Evolutionary conservation across 2,888 invertebrate species (phyloP).

Genomic region (Sminthurinus aureus): DNA sequence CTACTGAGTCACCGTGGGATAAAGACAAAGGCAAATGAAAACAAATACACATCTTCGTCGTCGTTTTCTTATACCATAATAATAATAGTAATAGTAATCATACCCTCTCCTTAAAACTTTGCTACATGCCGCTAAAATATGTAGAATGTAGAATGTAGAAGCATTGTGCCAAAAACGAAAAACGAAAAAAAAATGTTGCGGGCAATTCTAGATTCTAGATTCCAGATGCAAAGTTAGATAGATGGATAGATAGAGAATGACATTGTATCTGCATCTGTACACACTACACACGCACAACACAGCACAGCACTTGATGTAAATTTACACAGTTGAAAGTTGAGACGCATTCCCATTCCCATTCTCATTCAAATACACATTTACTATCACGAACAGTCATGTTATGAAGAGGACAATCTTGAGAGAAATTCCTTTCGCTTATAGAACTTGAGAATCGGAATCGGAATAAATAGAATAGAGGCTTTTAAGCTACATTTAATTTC

Average conservation of each 20-base stretch:
- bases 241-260: background rate
- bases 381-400: background rate
- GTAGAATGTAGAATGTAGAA: background rate
- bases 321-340: slow-evolving; percentile 6
- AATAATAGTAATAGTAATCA: too few species aligned
- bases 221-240: slow-evolving; percentile 19
- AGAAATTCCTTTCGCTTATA: background rate
- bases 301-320: slow-evolving; percentile 31
- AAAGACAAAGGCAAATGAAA: too few species aligned
- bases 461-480: background rate
- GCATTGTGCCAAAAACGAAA: slow-evolving; percentile 36
- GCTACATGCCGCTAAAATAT: too few species aligned
- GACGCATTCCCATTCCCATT: background rate
- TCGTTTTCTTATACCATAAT: too few species aligned
- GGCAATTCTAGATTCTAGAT: slow-evolving; percentile 33
- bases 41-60: too few species aligned
- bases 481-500: background rate
- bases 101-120: too few species aligned
- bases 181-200: slow-evolving; percentile 27
- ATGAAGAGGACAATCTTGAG: background rate
- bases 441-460: background rate
- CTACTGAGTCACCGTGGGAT: too few species aligned
- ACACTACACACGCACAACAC: slow-evolving; percentile 44
- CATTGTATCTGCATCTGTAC: slow-evolving; percentile 52
- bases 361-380: background rate